These are phyloP conservation scores for Toxotes chatareus DNA, from an alignment of 2,113 vertebrate species.

Conservation along the genomic window DNA sequence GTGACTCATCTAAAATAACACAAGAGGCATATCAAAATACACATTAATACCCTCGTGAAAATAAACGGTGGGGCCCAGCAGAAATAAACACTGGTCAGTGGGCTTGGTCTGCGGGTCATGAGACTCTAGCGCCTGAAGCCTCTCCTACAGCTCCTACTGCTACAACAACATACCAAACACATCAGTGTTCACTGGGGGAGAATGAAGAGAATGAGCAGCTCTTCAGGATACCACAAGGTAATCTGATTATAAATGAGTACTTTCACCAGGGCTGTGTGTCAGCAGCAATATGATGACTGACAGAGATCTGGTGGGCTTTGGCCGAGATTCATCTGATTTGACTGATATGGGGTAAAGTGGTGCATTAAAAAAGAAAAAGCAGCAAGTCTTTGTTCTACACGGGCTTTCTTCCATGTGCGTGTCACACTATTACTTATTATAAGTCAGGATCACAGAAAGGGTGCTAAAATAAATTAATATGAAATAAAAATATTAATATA, in stretches of 20 bases:
- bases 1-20: slow-evolving; percentile 74
- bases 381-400: neutral
- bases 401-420: neutral
- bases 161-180: slow-evolving; percentile 48
- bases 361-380: neutral
- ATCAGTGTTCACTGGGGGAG: neutral
- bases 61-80: slow-evolving; percentile 48
- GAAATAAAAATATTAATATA: neutral
- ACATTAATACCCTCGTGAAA: slow-evolving; percentile 69
- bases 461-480: neutral
- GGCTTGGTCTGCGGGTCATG: slow-evolving; percentile 37
- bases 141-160: slow-evolving; percentile 36
- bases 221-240: slow-evolving; percentile 18
- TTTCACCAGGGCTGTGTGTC: slow-evolving; percentile 26
- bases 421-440: neutral
- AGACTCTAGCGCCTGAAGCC: slow-evolving; percentile 45
- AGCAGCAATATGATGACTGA: slow-evolving; percentile 31
- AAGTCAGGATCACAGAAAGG: neutral
- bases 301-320: neutral
- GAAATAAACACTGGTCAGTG: slow-evolving; percentile 64
- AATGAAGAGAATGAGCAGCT: slow-evolving; percentile 11
- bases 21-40: slow-evolving; percentile 72
- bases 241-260: slow-evolving; percentile 15
- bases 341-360: slow-evolving; percentile 4
- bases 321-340: neutral